Base-by-base conservation (phyloP, 2,113 vertebrate genomes). In the Macquaria australasica region DNA sequence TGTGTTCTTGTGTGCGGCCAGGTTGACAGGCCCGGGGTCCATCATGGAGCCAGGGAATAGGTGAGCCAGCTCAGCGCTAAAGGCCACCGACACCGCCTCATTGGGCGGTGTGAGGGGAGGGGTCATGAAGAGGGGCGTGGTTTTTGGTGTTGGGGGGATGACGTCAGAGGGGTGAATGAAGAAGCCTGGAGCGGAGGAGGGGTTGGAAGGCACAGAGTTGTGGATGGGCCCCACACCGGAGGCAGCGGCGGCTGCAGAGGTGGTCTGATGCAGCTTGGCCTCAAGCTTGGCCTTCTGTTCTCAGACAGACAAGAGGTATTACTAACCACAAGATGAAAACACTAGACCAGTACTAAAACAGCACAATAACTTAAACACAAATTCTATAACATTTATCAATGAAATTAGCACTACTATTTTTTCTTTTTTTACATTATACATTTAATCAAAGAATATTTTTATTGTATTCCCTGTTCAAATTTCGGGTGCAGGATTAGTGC, bases 111-210 rank as follows among this genome's bases (percentile, higher is more conserved):
- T 99, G 72, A 99, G 97, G 77, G 98, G 98, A 16, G 98, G 98
- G 68, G 98, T 99, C 98, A 99, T 99, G 93, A 99, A 99, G 7
- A 99, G 96, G 25, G 98, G 98, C 5, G 98, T 99, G 88, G 98
- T 99, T 95, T 99, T 99, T 66, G 98, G 98, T 55, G 98, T 99
- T 3, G 98, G 98, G 8, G 98, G 98, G 94, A 99, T 99, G 88
- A 99, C 98, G 63, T 99, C 98, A 15, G 98, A 99, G 59, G 98
- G 98, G 92, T 99, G 98, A 83, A 99, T 99, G 94, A 99, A 99
- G 95, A 99, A 99, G 83, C 98, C 98, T 5, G 98, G 98, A 23
- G 97, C 97, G 1, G 97, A 96, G 69, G 97, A 96, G 58, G 97
- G 90, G 93, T 98, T 99, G 87, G 98, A 97, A 97, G 98, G 96